Base-by-base conservation (phyloP, 1,140 invertebrate species). In the Platorchestia sp. region DNA sequence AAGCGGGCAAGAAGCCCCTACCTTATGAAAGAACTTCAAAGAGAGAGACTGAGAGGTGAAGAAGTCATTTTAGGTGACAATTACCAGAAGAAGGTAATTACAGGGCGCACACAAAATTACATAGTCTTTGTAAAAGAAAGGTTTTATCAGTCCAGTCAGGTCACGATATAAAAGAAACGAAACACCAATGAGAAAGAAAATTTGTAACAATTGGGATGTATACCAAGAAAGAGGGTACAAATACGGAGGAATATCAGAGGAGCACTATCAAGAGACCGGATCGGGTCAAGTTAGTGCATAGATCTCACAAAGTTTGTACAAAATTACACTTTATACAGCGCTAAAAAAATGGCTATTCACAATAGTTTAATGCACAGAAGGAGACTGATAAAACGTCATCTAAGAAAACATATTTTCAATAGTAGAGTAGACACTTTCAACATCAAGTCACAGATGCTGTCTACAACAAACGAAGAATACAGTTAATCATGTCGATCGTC, bases 301-400 rank as follows among this genome's bases (percentile, higher is more conserved):
- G 87, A 89, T 89, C 87, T 41, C 41, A 89, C 41, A 44, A 44
- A 42, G 87, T 89, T 44, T 89, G 87, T 89, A 89, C 87, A 89
- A 41, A 89, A 44, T 89, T 89, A 89, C 87, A 89, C 87, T 89
- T 89, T 89, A 42, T 89, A 89, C 87, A 89, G 41, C 41, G 41
- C 87, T 42, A 42, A 75, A 14, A 51, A 75, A 75, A 75, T 75
- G 59, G 27, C 59, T 75, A 75, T 75, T 75, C 59, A 75, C 59
- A 75, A 75, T 14, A 75, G 59, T 75, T 75, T 75, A 75, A 14
- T 75, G 59, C 59, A 75, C 59, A 75, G 59, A 75, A 75, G 59
- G 14, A 75, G 59, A 75, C 59, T 75, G 59, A 14, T 3, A 75
- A 75, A 75, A 75, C 1, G 27, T 75, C 27, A 75, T 3, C 59